Evolutionary conservation across 2,113 vertebrate species (phyloP), one percentile per base, ranked within the genome.

Genomic region (Percina caprodes): DNA sequence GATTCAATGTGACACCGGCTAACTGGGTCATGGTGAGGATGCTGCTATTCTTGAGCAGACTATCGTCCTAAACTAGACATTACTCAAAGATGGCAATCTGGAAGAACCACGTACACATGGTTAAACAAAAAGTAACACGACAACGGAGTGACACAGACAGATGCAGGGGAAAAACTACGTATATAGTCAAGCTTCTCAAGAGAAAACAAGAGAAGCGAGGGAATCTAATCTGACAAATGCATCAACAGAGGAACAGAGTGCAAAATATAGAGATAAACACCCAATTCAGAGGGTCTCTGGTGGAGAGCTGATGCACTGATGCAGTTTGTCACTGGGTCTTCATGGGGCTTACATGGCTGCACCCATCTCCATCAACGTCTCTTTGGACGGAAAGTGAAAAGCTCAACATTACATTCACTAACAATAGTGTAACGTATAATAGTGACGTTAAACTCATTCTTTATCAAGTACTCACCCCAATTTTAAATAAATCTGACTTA

Each of bases 21-120:
- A n/a, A 54, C 33, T 35, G 59, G 82, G 69, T 79, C 66, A 56
- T 0, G 16, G 59, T 23, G 3, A 67, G 60, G 80, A 63, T 45
- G 30, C 5, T 26, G 33, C 61, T 79, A 83, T 77, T 86, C 74
- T 69, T 39, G 51, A 77, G 39, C 63, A 60, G 62, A 70, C 60
- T 14, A 33, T 46, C 63, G 14, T 49, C 9, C 18, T 56, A 54
- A 71, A 48, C 56, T 35, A 84, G 67, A 84, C 75, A 60, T 83
- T 74, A 71, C 62, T 63, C 52, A 71, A 24, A 66, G 58, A 69
- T 16, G 69, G 69, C 69, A 79, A 65, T 9, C 46, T 14, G 68
- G 61, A 79, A 39, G 65, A 87, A 74, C 45, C 67, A 51, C 46
- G 63, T 24, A n/a, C 56, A 79, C 26, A 30, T 1, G 42, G n/a